Base-by-base conservation (phyloP, 1,140 invertebrate genomes). In the Diorhabda carinulata region DNA sequence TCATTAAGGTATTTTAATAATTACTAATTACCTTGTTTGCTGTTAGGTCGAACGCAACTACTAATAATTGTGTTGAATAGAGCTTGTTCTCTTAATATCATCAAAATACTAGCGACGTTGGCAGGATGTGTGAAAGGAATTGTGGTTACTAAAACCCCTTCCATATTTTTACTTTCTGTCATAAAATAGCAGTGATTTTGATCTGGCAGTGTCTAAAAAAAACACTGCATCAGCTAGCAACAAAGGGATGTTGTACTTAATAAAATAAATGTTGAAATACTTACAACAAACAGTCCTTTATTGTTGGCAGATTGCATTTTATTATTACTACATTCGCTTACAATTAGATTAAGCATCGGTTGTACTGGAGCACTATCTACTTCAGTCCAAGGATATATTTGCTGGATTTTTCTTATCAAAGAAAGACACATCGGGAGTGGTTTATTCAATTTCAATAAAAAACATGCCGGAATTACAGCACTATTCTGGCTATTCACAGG, bases 101-200 rank as follows among this genome's bases (percentile, higher is more conserved):
- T 87, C 5, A 98, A 85, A 68, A 98, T 92, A 75, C 91, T 88
- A 9, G 95, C 90, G n/a, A 98, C 94, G 78, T 97, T 93, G 5
- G 91, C 91, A 3, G 96, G 96, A 84, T 98, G 95, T 3, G 93
- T 96, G 80, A 98, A 98, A 0, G 95, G 93, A 69, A 98, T 90
- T 65, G 88, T 90, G 25, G 86, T 86, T 10, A 98, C 89, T 74
- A 95, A 80, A 44, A 93, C 89, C 3, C 93, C 95, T 61, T 91
- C 88, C 81, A 97, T 85, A 8, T 87, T 87, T 72, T 87, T 88
- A 69, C 88, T 88, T 78, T 95, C 92, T 3, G 92, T 96, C 83
- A 98, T 87, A 80, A 95, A 95, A 79, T 97, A 98, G 78, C 93
- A 95, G 79, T 98, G 96, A 47, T 90, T 89, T 78, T 98, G 95